Evolutionary conservation across 2,113 vertebrate species (phyloP), one percentile per base, ranked within the genome.

Genomic region (Lamprotornis superbus): DNA sequence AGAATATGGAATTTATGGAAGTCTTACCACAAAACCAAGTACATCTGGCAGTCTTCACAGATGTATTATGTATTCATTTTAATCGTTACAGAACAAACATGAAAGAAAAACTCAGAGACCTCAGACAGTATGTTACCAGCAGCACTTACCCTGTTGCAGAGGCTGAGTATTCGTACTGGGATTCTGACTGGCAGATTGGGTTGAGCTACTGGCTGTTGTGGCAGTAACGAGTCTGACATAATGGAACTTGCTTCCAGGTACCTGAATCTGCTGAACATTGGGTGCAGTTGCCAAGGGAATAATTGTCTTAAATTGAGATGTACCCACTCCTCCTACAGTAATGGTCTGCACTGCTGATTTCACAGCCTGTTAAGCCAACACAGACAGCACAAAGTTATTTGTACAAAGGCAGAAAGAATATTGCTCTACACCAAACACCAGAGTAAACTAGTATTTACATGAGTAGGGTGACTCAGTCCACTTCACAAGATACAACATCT

Each of bases 221-320:
- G 99, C 98, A 14, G 99, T 99, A 92, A 99, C 99, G 3, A 99
- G 98, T 56, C 99, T 98, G 78, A 99, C 99, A 85, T 99, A 99
- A 96, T 99, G 99, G 94, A 99, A 99, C 93, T 99, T 98, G 98
- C 99, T 99, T 75, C 99, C 99, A 47, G 99, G 99, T 85, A 99
- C 99, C 98, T 99, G 99, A 90, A 99, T 99, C 96, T 99, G 99
- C 97, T 99, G 99, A 92, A 99, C 99, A 46, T 99, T 99, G 12
- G 99, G 98, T 84, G 99, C 98, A 40, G 98, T 98, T 93, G 98
- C 97, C 98, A 99, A 97, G 10, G 99, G 99, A 98, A 99, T 99
- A 96, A 99, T 99, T 87, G 99, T 99, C 98, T 99, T 99, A 97
- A 99, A 99, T 49, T 99, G 99, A 84, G 99, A 98, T 47, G 98